Evolutionary conservation across 2,888 invertebrate genomes (phyloP).

Genomic region (Pteria penguin): DNA sequence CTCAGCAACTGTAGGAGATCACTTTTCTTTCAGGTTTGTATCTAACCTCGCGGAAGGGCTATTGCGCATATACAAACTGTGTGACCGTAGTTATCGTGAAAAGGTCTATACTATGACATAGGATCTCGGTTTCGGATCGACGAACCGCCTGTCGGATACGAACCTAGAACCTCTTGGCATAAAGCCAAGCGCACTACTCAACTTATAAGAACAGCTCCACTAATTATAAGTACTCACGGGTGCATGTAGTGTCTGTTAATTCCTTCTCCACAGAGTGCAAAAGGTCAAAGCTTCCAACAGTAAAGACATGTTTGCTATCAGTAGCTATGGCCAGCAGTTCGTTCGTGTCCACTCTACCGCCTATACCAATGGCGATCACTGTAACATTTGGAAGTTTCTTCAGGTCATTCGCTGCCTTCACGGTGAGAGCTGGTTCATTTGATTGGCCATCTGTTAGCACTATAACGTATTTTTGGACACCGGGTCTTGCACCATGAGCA

Average conservation of each 20-base stretch:
- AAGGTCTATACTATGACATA: too few species aligned
- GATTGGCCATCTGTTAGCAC: constrained; percentile 57
- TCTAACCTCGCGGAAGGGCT: too few species aligned
- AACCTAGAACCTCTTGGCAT: too few species aligned
- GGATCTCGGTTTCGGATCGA: too few species aligned
- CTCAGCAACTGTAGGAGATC: too few species aligned
- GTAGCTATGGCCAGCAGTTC: constrained; percentile 63
- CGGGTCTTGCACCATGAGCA: constrained; percentile 36
- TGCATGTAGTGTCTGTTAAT: constrained; percentile 52
- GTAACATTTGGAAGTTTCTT: constrained; percentile 46
- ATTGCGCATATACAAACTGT: too few species aligned
- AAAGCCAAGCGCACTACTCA: too few species aligned
- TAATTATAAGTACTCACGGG: too few species aligned
- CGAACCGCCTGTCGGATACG: too few species aligned
- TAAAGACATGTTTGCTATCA: constrained; percentile 51
- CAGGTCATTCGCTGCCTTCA: constrained; percentile 28
- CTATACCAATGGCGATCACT: constrained; percentile 69
- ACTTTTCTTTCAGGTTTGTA: too few species aligned
- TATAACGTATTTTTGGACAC: constrained; percentile 50
- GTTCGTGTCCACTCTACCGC: constrained; percentile 52
- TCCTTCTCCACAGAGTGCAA: constrained; percentile 57
- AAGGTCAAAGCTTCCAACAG: constrained; percentile 55
- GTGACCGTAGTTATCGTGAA: too few species aligned
- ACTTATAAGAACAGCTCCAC: too few species aligned
- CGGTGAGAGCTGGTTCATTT: constrained; percentile 36